Conservation (phyloP, 2,797 vertebrate species). For the Synanceia verrucosa region DNA sequence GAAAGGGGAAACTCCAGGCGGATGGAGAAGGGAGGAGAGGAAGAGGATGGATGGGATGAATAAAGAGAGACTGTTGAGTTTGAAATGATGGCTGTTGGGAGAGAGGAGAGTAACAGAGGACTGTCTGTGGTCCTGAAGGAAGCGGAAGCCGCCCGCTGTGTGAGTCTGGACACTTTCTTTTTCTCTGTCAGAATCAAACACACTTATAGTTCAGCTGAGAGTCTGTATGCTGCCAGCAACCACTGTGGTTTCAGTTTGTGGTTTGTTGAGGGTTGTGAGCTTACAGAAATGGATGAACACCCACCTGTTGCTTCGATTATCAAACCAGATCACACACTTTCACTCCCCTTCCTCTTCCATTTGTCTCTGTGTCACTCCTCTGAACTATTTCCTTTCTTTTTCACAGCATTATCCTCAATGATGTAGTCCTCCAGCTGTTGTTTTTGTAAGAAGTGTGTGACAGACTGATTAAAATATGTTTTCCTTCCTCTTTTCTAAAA, state of each 20-base stretch:
- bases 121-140: slow-evolving; percentile 64
- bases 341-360: background rate
- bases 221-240: slow-evolving; percentile 30
- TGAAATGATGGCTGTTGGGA: slow-evolving; percentile 58
- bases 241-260: slow-evolving; percentile 23
- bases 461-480: slow-evolving; percentile 1
- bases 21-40: slow-evolving; percentile 26
- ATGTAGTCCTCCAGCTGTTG: no score
- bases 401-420: background rate
- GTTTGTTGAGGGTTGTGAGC: background rate
- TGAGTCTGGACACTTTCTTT: slow-evolving; percentile 40
- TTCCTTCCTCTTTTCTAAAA: slow-evolving; percentile 25
- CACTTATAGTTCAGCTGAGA: slow-evolving; percentile 7
- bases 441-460: no score
- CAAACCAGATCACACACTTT: slow-evolving; percentile 46
- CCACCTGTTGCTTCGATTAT: slow-evolving; percentile 59
- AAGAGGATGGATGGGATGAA: slow-evolving; percentile 45
- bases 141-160: slow-evolving; percentile 67
- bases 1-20: slow-evolving; percentile 13
- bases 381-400: background rate
- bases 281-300: slow-evolving; percentile 26
- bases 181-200: slow-evolving; percentile 9
- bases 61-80: slow-evolving; percentile 57
- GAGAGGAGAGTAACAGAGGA: slow-evolving; percentile 61
- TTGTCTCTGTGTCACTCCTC: background rate